Evolutionary conservation across 2,888 invertebrate genomes (phyloP).

Genomic region (Cacoxenus indagator): DNA sequence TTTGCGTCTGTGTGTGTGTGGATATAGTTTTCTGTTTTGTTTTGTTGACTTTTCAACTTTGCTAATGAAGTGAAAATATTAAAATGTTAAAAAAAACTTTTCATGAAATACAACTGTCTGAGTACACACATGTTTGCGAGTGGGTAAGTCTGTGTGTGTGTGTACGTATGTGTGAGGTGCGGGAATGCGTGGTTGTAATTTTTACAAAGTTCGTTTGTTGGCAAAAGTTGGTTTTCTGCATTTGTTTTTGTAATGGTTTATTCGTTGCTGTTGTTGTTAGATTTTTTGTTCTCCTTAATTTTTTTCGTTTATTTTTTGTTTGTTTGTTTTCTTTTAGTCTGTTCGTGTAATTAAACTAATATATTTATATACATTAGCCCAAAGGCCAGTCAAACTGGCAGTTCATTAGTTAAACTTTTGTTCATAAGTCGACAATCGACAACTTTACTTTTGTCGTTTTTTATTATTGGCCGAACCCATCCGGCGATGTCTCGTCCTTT

Average conservation of each 20-base stretch:
- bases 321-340: background rate
- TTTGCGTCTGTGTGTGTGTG: background rate
- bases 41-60: constrained; percentile 18
- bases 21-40: constrained; percentile 8
- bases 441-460: background rate
- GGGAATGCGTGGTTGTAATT: background rate
- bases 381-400: too few species aligned
- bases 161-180: background rate
- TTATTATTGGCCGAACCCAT: too few species aligned
- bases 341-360: constrained; percentile 5
- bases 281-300: background rate
- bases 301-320: background rate
- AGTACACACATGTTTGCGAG: background rate
- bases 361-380: constrained; percentile 11
- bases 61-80: constrained; percentile 20
- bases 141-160: background rate
- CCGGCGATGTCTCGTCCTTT: too few species aligned
- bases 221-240: background rate
- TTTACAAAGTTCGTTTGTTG: background rate
- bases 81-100: constrained; percentile 14
- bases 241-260: background rate
- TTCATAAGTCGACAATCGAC: background rate
- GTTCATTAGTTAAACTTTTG: constrained; percentile 13
- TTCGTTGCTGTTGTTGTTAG: background rate
- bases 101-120: background rate